Base-by-base conservation (phyloP, 2,797 vertebrate genomes). In the Hoplostethus mediterraneus region DNA sequence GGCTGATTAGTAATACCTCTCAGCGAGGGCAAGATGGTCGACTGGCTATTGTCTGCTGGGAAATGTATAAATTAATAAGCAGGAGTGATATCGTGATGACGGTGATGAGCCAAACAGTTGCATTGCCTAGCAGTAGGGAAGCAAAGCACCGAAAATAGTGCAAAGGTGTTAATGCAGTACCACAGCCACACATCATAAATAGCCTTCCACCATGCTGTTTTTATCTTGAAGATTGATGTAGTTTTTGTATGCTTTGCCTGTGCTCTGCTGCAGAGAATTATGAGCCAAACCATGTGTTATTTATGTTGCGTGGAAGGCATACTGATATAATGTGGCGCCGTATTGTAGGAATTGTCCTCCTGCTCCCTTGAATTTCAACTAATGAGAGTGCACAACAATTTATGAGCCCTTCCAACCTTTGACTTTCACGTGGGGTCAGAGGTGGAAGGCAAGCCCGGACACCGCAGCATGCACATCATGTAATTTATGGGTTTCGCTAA, bases 221-320 rank as follows among this genome's bases (percentile, higher is more conserved):
- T 54, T 67, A 72, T 87, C 78, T 68, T 48, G 67, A 79, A 68
- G 63, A 79, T 66, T 69, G 72, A 83, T 84, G 69, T 36, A 28
- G 30, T 52, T 68, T 88, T 75, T 79, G 73, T 80, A 72, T 86
- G 75, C 83, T 71, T 25, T 59, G 67, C 72, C 67, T 59, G 74
- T 71, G 69, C 63, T 77, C 69, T 48, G 44, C 76, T 17, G 60
- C 62, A 36, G 67, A 77, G 71, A 63, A 75, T 76, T 78, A 84
- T 79, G 61, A 89, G 79, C 74, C 11, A 53, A 83, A 82, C 17
- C 80, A 70, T 81, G 72, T 78, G 77, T 89, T 88, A 88, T 92
- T 89, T 89, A 90, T 85, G 67, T 71, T 42, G 49, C 40, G 17
- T 38, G 52, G 73, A 62, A 52, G 40, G 17, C 31, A 56, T 71